Conservation (phyloP, 2,797 vertebrate species). For the Aeoliscus strigatus region DNA sequence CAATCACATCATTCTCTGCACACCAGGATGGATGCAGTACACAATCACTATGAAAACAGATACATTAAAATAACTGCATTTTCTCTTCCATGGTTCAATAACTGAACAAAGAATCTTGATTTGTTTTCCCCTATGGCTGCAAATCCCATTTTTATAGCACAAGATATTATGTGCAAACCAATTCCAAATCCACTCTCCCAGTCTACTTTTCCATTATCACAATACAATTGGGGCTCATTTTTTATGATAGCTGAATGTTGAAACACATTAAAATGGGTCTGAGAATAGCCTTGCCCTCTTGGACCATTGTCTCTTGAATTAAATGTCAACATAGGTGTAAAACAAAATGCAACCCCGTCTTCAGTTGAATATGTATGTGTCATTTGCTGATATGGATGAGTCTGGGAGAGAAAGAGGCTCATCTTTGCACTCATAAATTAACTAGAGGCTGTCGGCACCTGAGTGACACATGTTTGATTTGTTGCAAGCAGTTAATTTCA, state of each 20-base stretch:
- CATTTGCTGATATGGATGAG: conserved; percentile 72
- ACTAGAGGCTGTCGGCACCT: conserved; percentile 56
- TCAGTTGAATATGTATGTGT: conserved; percentile 72
- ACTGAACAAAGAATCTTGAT: conserved; percentile 71
- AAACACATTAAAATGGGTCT: conserved; percentile 69
- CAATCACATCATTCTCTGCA: conserved; percentile 34
- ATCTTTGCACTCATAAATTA: conserved; percentile 70
- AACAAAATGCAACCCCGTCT: conserved; percentile 75
- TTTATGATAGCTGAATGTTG: conserved; percentile 63
- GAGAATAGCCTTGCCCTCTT: conserved; percentile 64
- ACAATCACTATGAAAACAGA: conserved; percentile 42
- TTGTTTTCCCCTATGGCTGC: conserved; percentile 71
- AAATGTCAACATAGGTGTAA: conserved; percentile 77
- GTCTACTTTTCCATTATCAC: conserved; percentile 74
- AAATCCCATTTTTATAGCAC: conserved; percentile 71
- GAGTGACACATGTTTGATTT: conserved; percentile 78
- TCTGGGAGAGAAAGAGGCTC: conserved; percentile 59
- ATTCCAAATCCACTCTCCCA: conserved; percentile 74
- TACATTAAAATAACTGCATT: conserved; percentile 72
- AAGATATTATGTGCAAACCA: conserved; percentile 72
- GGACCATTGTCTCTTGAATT: conserved; percentile 72
- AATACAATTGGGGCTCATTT: conserved; percentile 72
- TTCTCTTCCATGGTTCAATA: conserved; percentile 71
- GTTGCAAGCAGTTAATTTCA: conserved; percentile 73
- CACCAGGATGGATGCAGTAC: conserved; percentile 42